Conservation (phyloP, 2,888 invertebrate genomes). For the Campoplex nolae region DNA sequence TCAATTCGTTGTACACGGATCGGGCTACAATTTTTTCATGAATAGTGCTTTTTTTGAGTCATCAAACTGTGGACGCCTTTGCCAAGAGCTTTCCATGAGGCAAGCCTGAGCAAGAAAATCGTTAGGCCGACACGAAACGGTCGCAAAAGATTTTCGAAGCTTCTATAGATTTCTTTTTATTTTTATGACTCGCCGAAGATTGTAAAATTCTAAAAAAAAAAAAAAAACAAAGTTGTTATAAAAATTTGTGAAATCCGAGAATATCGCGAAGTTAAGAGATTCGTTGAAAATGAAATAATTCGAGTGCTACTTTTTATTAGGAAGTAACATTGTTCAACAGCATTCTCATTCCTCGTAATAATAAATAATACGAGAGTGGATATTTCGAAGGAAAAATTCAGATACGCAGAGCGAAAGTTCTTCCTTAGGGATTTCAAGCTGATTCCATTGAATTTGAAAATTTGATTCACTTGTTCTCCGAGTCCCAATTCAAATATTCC, state of each 20-base stretch:
- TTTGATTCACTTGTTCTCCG: neutral
- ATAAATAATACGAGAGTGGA: neutral
- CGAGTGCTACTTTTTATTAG: too few species aligned
- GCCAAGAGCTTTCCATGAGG: neutral
- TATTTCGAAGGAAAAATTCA: neutral
- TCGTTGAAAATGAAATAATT: too few species aligned
- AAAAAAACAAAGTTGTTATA: neutral
- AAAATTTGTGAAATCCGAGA: too few species aligned
- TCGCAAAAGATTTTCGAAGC: neutral
- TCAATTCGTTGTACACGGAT: neutral
- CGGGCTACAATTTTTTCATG: neutral
- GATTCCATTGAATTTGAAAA: conserved; percentile 20
- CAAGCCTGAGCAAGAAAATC: neutral
- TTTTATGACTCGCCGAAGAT: too few species aligned
- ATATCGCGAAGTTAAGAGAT: too few species aligned
- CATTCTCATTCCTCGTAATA: neutral
- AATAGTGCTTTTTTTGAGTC: neutral
- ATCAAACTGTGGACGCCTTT: neutral
- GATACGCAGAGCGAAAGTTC: neutral
- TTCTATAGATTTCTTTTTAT: neutral
- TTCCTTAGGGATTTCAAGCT: neutral
- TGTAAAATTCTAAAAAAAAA: neutral
- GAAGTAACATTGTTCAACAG: neutral
- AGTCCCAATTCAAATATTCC: conserved; percentile 2
- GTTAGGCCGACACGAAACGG: neutral